Conservation (phyloP, 2,113 vertebrate genomes). For the Cryptomyrus ogoouensis region DNA sequence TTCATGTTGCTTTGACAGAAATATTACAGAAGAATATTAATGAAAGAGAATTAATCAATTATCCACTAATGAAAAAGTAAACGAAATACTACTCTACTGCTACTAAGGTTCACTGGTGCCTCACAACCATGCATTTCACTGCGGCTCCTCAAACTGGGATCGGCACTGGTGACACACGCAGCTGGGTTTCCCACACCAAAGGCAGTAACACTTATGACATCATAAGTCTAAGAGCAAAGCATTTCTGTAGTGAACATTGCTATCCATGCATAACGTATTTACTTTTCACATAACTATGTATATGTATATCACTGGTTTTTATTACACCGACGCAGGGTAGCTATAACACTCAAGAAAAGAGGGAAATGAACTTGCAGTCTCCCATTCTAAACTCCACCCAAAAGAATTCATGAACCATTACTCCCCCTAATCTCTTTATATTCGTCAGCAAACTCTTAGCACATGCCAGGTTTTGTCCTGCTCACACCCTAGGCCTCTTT, state of each 20-base stretch:
- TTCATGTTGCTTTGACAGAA: not conserved
- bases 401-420: not conserved
- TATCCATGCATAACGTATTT: not conserved
- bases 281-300: not conserved
- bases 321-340: not conserved
- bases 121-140: not conserved
- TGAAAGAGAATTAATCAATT: not conserved
- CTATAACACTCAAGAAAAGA: not conserved
- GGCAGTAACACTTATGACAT: not conserved
- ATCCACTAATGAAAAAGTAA: not conserved
- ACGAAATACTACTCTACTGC: not conserved
- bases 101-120: not conserved
- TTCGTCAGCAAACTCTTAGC: not conserved
- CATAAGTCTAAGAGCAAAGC: not conserved
- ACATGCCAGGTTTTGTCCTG: not conserved
- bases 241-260: not conserved
- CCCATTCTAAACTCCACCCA: not conserved
- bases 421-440: not conserved
- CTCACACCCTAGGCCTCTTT: not conserved
- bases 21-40: not conserved
- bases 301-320: not conserved
- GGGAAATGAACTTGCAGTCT: not conserved
- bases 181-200: not conserved
- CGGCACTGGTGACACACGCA: not conserved
- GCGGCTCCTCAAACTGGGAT: not conserved